Conservation (phyloP, 2,888 invertebrate species). For the Eilema griseolum region DNA sequence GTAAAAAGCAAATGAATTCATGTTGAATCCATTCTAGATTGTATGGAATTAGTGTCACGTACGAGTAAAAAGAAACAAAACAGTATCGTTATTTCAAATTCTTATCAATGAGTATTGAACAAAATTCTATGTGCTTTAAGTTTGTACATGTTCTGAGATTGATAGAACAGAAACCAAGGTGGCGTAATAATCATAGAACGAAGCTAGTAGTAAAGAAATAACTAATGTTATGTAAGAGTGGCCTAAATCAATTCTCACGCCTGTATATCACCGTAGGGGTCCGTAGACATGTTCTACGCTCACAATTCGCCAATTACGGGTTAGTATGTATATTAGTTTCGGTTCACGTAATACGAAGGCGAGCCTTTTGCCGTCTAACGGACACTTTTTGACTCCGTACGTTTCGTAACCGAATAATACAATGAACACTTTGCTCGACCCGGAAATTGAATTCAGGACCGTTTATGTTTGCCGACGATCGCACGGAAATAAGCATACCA, state of each 20-base stretch:
- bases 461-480: slow-evolving; percentile 1
- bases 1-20: background rate
- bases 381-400: background rate
- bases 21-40: background rate
- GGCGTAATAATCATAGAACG: background rate
- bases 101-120: background rate
- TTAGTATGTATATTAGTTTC: background rate
- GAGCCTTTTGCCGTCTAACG: background rate
- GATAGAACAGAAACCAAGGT: background rate
- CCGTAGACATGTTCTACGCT: background rate
- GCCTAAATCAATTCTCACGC: background rate
- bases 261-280: background rate
- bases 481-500: slow-evolving; percentile 4
- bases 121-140: background rate
- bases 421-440: slow-evolving; percentile 4
- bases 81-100: background rate
- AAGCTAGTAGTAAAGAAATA: slow-evolving; percentile 5
- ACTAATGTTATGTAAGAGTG: background rate
- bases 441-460: slow-evolving; percentile 2
- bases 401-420: slow-evolving; percentile 26
- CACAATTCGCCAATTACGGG: background rate
- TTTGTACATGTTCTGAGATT: background rate
- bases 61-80: background rate
- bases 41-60: background rate
- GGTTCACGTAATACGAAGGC: background rate